Evolutionary conservation across 2,888 invertebrate species (phyloP), one percentile per base, ranked within the genome.

Genomic region (Alcis repandata): DNA sequence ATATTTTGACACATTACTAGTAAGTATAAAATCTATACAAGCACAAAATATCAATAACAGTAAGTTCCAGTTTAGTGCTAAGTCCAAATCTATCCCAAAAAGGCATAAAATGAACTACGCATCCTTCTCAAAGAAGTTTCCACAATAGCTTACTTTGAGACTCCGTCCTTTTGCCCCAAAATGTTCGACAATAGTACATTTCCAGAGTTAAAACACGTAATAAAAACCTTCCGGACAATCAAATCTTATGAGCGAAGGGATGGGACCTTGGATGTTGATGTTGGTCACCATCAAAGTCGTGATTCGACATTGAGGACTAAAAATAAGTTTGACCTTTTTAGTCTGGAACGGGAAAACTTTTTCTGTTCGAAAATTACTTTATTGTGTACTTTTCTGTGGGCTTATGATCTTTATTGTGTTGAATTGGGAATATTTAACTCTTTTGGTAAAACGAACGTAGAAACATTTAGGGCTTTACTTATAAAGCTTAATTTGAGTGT

Each of bases 181-280:
- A 59, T 11, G 38, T 54, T 56, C 15, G 11, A 49, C 59, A 64
- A 59, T 48, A 33, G 43, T 49, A 43, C 10, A 59, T 59, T 49
- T 62, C 33, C 20, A 20, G 43, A 32, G 20, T 15, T 22, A 49
- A 51, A 13, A 57, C 43, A 51, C 7, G 45, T 19, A 3, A 52
- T 52, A 46, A 53, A 36, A 65, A 22, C 45, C 45, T 65, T 60
- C 19, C 57, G 45, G 43, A 56, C 60, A 65, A 65, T 65, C 63
- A 54, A 59, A 64, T 49, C 32, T 54, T 40, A 53, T 41, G 53
- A 54, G 59, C 32, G 15, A 53, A 54, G 8, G 53, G 53, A 36
- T 20, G 46, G 38, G 27, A 40, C 40, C 15, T 46, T 45, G 17
- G 17, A 33, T 36, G 49, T 57, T 36, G 45, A n/a, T n/a, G n/a